Evolutionary conservation across 1,140 invertebrate genomes (phyloP).

Genomic region (Drosophila ercepeae): DNA sequence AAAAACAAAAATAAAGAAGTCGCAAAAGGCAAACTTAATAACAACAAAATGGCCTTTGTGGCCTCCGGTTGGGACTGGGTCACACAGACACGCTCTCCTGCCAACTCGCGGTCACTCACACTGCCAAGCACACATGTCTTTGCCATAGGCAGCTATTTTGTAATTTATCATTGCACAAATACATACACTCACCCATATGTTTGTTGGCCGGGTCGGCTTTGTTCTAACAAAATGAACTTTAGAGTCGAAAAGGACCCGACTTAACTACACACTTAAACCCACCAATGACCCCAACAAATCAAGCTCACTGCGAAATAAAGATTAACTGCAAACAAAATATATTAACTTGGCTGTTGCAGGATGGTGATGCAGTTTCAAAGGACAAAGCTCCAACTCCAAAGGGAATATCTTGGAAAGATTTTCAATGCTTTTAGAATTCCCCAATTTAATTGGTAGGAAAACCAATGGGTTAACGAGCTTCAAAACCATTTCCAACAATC

Average conservation of each 20-base stretch:
- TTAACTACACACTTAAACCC: conserved; percentile 65
- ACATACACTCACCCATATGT: conserved; percentile 36
- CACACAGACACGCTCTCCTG: conserved; percentile 11
- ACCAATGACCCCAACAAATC: conserved; percentile 32
- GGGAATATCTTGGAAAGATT: too few species aligned
- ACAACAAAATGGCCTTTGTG: conserved; percentile 80
- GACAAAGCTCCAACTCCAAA: not conserved
- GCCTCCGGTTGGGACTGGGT: conserved; percentile 52
- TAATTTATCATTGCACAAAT: conserved; percentile 80
- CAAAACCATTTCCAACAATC: conserved; percentile 18
- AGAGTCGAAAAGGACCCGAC: conserved; percentile 40
- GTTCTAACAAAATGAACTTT: conserved; percentile 74
- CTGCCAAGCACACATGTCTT: conserved; percentile 23
- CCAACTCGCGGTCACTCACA: conserved; percentile 9
- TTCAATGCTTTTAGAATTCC: too few species aligned
- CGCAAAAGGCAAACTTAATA: conserved; percentile 78
- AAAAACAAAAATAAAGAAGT: conserved; percentile 43
- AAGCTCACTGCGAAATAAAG: conserved; percentile 11
- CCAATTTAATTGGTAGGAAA: too few species aligned
- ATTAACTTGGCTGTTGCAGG: not conserved
- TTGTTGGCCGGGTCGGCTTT: conserved; percentile 38
- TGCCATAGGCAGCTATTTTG: conserved; percentile 76
- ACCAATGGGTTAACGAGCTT: conserved; percentile 54
- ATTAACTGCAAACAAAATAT: conserved; percentile 14
- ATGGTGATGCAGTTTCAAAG: conserved; percentile 12